Evolutionary conservation across 2,888 invertebrate genomes (phyloP).

Genomic region (Lochmaea crataegi): DNA sequence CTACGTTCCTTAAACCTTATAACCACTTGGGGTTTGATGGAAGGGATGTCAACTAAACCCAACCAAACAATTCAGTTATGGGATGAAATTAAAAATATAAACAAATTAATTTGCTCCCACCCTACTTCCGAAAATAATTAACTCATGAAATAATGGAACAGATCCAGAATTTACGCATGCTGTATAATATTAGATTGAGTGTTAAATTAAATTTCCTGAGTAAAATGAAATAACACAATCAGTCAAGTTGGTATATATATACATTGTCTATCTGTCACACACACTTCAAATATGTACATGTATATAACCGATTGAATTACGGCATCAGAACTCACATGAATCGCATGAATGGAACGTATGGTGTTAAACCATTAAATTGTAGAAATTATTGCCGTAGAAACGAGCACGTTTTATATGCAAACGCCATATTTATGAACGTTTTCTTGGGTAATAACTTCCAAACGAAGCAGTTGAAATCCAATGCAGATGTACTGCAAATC

Average conservation of each 20-base stretch:
- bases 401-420: slow-evolving; percentile 30
- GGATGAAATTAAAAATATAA: no score
- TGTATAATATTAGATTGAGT: no score
- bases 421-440: slow-evolving; percentile 31
- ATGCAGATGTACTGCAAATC: slow-evolving; percentile 38
- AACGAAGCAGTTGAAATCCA: slow-evolving; percentile 30
- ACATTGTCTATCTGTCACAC: not conserved
- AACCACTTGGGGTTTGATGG: no score
- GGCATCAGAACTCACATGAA: slow-evolving; percentile 18
- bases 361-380: slow-evolving; percentile 29
- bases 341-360: slow-evolving; percentile 13
- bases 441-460: slow-evolving; percentile 32
- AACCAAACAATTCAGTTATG: no score
- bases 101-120: no score
- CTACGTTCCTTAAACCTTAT: no score
- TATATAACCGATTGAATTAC: slow-evolving; percentile 7
- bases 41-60: no score
- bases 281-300: not conserved
- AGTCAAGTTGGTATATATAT: not conserved
- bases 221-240: not conserved
- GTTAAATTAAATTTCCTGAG: no score
- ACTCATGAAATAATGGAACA: no score
- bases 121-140: no score
- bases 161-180: no score
- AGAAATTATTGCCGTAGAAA: slow-evolving; percentile 28